These are phyloP conservation scores for Adoxophyes honmai DNA, from an alignment of 1,140 invertebrate species.

Conservation along the genomic window DNA sequence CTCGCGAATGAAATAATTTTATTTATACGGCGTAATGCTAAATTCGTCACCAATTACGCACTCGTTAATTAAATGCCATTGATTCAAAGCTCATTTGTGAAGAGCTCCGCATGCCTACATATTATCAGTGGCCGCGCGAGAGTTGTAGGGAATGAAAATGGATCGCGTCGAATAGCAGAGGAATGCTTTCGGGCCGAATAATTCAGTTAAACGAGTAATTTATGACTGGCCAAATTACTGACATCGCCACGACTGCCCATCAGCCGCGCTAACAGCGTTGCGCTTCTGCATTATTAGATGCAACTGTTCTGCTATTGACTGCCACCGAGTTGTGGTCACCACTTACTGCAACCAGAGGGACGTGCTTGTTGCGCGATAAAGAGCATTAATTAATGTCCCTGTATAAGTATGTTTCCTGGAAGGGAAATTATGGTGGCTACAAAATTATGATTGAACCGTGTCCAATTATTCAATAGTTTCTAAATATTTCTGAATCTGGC, in stretches of 20 bases:
- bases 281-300: conserved; percentile 29
- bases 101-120: conserved; percentile 56
- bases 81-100: conserved; percentile 65
- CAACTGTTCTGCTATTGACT: not conserved
- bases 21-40: conserved; percentile 17
- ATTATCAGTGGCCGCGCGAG: conserved; percentile 46
- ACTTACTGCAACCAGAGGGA: no score
- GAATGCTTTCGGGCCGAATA: conserved; percentile 72
- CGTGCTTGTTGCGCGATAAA: no score
- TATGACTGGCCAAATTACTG: conserved; percentile 71
- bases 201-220: conserved; percentile 76
- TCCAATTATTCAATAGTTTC: no score
- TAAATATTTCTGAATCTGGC: no score
- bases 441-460: no score
- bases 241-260: conserved; percentile 47
- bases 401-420: no score
- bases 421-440: no score
- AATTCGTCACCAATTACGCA: conserved; percentile 31
- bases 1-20: not conserved
- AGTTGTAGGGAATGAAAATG: conserved; percentile 52
- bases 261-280: conserved; percentile 28
- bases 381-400: no score
- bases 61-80: conserved; percentile 60
- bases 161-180: conserved; percentile 49
- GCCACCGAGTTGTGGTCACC: no score